Conservation (phyloP, 2,113 vertebrate genomes). For the Oreamnos americanus region DNA sequence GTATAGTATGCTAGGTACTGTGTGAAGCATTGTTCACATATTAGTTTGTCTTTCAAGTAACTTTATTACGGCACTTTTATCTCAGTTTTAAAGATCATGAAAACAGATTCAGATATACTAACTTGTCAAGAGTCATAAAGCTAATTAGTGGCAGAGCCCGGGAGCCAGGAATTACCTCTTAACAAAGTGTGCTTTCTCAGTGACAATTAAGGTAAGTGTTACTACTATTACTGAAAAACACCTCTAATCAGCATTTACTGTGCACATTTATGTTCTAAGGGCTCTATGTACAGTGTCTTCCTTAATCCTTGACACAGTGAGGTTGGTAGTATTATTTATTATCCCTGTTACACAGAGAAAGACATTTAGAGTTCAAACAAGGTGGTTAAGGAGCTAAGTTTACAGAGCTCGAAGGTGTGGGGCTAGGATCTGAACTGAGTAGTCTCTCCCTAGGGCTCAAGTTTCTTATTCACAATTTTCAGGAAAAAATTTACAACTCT, state of each 20-base stretch:
- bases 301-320: background rate
- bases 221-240: background rate
- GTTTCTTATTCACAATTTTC: background rate
- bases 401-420: background rate
- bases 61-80: background rate
- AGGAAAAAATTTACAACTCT: background rate
- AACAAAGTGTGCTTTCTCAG: background rate
- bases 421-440: background rate
- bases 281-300: background rate
- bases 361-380: background rate
- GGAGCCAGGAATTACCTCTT: background rate
- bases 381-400: background rate
- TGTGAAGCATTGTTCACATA: background rate
- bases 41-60: constrained; percentile 3
- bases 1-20: background rate
- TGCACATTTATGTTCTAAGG: background rate
- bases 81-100: constrained; percentile 30
- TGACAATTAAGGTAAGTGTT: too few relatives aligned
- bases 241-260: background rate
- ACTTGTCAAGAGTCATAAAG: background rate
- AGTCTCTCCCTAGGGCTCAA: background rate
- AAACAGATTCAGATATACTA: background rate
- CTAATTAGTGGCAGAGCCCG: background rate
- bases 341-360: background rate
- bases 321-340: background rate